Conservation (phyloP, 2,797 vertebrate species). For the Phyllotis vaccarum region DNA sequence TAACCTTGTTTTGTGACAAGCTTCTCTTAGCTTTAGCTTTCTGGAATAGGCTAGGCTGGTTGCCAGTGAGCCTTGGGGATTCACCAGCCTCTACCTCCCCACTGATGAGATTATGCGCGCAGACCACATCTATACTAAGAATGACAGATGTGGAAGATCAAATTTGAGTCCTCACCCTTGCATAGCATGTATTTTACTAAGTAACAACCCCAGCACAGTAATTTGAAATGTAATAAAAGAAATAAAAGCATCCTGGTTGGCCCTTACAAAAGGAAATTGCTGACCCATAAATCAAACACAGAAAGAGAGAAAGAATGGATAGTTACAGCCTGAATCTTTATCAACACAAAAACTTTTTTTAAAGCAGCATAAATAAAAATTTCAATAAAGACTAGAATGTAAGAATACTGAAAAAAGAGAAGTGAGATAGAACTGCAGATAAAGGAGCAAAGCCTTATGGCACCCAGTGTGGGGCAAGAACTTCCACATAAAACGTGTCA, state of each 20-base stretch:
- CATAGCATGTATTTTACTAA: background rate
- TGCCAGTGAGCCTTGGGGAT: background rate
- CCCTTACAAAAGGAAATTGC: background rate
- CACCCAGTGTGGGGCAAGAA: no score
- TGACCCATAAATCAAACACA: background rate
- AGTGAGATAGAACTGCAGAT: background rate
- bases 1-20: background rate
- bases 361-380: background rate
- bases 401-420: background rate
- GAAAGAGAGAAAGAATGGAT: background rate
- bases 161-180: background rate
- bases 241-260: background rate
- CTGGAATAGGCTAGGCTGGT: background rate
- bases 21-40: background rate
- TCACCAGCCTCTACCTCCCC: background rate
- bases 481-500: no score
- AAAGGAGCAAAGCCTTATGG: background rate
- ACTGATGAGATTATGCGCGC: background rate
- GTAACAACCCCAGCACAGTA: background rate
- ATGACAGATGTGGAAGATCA: background rate
- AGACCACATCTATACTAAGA: no score
- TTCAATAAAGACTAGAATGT: background rate
- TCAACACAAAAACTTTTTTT: constrained; percentile 9
- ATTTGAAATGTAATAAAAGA: background rate
- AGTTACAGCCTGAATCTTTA: constrained; percentile 20